Evolutionary conservation across 2,888 invertebrate genomes (phyloP).

Genomic region (Coecobrya sp.): DNA sequence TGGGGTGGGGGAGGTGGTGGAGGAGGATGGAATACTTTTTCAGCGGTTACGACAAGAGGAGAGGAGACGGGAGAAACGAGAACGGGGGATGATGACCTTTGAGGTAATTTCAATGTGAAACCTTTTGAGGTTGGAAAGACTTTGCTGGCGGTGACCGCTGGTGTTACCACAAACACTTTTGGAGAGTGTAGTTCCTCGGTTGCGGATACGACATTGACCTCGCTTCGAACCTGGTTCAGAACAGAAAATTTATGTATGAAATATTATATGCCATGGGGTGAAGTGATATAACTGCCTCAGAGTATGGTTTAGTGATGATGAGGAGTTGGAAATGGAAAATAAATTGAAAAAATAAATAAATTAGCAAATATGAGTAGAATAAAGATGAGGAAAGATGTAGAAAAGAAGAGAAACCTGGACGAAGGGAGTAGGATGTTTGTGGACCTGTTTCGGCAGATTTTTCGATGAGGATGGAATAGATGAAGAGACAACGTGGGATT

Average conservation of each 20-base stretch:
- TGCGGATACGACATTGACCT: constrained; percentile 82
- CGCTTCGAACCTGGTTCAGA: constrained; percentile 78
- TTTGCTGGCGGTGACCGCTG: constrained; percentile 78
- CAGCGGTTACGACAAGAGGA: constrained; percentile 76
- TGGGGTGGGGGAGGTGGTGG: constrained; percentile 68
- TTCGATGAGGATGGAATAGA: constrained; percentile 39
- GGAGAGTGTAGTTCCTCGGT: constrained; percentile 65
- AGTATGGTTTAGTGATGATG: constrained; percentile 30
- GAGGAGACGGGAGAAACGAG: constrained; percentile 76
- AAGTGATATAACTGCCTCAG: neutral
- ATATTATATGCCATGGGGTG: constrained; percentile 16
- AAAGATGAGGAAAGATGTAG: constrained; percentile 56
- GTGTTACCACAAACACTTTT: constrained; percentile 62
- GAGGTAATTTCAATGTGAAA: constrained; percentile 85
- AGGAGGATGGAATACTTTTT: constrained; percentile 80
- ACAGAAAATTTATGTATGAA: constrained; percentile 19
- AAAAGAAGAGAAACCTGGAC: constrained; percentile 73
- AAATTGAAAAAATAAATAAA: constrained; percentile 59
- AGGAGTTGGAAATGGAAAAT: constrained; percentile 21
- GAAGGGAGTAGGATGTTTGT: constrained; percentile 63
- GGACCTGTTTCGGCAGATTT: constrained; percentile 70
- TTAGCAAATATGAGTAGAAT: constrained; percentile 28
- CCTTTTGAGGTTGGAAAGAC: constrained; percentile 82
- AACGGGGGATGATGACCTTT: constrained; percentile 76
- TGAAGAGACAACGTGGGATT: constrained; percentile 57